A percentile compares a stretch with the other conserved stretches of the same genome.
These are phyloP conservation scores for Brachylomia viminalis DNA, from an alignment of 2,888 invertebrate genomes.

Conservation along the genomic window DNA sequence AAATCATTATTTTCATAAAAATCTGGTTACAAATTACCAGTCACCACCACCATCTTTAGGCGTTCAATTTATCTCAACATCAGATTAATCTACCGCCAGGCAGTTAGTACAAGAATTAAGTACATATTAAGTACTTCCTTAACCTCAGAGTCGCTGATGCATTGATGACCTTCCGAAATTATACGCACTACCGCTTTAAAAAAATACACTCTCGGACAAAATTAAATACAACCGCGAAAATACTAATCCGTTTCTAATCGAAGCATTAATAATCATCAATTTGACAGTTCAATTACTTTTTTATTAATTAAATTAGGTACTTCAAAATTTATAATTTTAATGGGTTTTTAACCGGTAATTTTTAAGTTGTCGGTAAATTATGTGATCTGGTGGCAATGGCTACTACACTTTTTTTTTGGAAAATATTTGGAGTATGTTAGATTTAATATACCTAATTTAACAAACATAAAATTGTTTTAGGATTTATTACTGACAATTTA, in stretches of 20 bases:
- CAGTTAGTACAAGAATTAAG: constrained; percentile 41
- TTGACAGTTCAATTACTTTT: constrained; percentile 53
- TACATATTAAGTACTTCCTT: constrained; percentile 42
- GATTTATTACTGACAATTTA: constrained; percentile 47
- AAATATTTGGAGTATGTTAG: constrained; percentile 31
- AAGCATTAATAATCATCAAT: constrained; percentile 51
- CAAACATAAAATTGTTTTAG: neutral
- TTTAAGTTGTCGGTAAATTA: constrained; percentile 7
- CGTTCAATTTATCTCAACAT: neutral
- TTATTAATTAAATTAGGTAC: constrained; percentile 38
- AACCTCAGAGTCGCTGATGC: constrained; percentile 61
- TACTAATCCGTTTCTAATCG: constrained; percentile 43
- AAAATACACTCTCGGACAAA: constrained; percentile 40
- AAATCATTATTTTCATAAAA: neutral
- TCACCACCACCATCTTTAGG: neutral
- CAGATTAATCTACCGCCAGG: neutral
- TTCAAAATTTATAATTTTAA: constrained; percentile 21
- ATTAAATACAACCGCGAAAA: constrained; percentile 37
- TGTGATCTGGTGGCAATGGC: neutral
- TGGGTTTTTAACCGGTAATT: constrained; percentile 25
- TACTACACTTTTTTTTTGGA: constrained; percentile 24
- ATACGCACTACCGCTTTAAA: constrained; percentile 48
- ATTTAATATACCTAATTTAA: constrained; percentile 5
- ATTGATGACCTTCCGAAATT: constrained; percentile 53
- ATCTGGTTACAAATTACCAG: neutral